A percentile compares a stretch with the other conserved stretches of the same genome.
These are phyloP conservation scores for Pyrrhia umbra DNA, from an alignment of 2,888 invertebrate genomes.

Conservation along the genomic window DNA sequence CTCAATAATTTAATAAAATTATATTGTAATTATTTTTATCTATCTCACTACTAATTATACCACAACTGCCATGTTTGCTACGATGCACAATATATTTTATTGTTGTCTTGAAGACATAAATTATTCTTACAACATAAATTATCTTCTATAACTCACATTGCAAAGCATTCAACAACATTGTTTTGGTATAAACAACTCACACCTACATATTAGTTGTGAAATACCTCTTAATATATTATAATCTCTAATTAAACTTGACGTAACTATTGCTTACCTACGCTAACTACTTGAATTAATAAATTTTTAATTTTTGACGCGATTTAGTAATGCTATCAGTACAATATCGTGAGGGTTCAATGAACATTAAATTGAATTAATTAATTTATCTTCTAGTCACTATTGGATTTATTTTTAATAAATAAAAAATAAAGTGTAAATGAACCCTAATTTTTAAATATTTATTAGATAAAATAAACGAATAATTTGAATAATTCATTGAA, in stretches of 20 bases:
- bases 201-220: slow-evolving; percentile 60
- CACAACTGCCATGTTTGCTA: slow-evolving; percentile 1
- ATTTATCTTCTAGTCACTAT: neutral
- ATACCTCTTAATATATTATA: slow-evolving; percentile 39
- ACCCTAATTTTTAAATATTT: slow-evolving; percentile 2
- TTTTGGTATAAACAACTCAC: slow-evolving; percentile 68
- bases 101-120: slow-evolving; percentile 59
- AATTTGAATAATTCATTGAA: slow-evolving; percentile 15
- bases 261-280: slow-evolving; percentile 5
- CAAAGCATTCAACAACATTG: slow-evolving; percentile 67
- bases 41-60: slow-evolving; percentile 1
- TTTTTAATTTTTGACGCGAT: slow-evolving; percentile 6
- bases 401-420: neutral
- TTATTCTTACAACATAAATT: slow-evolving; percentile 39
- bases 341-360: slow-evolving; percentile 8
- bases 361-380: neutral
- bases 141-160: slow-evolving; percentile 35
- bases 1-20: neutral
- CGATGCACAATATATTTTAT: slow-evolving; percentile 20
- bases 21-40: neutral
- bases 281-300: slow-evolving; percentile 11
- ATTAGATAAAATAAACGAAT: slow-evolving; percentile 7
- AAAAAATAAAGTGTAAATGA: neutral
- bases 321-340: slow-evolving; percentile 3
- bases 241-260: slow-evolving; percentile 18